Conservation (phyloP, 2,113 vertebrate species). For the Ammospiza caudacuta region DNA sequence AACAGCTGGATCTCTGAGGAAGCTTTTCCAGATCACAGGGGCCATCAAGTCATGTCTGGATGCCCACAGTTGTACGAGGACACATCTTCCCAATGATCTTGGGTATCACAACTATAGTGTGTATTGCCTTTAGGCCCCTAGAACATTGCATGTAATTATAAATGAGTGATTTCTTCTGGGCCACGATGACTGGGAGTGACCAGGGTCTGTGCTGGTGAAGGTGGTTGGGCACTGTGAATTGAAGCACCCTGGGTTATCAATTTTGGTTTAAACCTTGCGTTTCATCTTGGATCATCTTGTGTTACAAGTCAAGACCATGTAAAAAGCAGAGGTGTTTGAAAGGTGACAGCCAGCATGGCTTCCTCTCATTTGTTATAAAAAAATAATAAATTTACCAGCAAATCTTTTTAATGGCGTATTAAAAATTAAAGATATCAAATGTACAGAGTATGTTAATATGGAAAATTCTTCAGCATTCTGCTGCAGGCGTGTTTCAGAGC, state of each 20-base stretch:
- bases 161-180: background rate
- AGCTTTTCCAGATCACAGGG: background rate
- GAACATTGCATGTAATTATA: background rate
- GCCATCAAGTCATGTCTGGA: fast-evolving
- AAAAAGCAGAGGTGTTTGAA: background rate
- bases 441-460: background rate
- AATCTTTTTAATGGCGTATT: background rate
- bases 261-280: background rate
- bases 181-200: background rate
- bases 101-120: background rate
- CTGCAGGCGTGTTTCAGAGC: background rate
- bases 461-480: background rate
- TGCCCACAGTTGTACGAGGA: fast-evolving
- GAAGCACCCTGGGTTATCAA: background rate
- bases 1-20: background rate
- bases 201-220: background rate
- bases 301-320: background rate
- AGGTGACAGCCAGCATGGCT: background rate
- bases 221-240: background rate
- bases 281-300: background rate
- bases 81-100: background rate
- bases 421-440: background rate
- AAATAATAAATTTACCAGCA: background rate
- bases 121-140: background rate
- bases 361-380: background rate